phyloP scores from a whole-genome alignment of 2,888 invertebrate species.

The Camponotus fellah region DNA sequence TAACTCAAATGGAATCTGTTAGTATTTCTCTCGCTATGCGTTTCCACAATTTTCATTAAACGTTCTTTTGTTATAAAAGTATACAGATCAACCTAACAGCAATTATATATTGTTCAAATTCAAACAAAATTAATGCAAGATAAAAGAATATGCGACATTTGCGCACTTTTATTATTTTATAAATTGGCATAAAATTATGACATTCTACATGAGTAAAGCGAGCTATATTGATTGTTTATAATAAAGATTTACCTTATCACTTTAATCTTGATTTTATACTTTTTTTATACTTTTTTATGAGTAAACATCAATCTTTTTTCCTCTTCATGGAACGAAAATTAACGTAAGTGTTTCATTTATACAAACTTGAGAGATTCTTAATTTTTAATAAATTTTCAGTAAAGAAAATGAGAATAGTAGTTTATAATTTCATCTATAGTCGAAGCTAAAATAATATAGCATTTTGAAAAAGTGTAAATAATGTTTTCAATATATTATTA shows the following conservation, averaged over 20 bases:
- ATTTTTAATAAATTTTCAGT: conserved; percentile 2
- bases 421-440: neutral
- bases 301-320: neutral
- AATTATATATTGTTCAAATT: neutral
- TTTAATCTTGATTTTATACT: neutral
- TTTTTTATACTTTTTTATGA: neutral
- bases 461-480: neutral
- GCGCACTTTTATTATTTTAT: neutral
- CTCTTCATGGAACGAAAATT: neutral
- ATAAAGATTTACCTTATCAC: neutral
- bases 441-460: neutral
- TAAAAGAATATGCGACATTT: neutral
- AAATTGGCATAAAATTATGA: conserved; percentile 34
- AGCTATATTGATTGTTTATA: neutral
- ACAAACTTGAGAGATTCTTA: neutral
- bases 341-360: neutral
- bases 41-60: conserved; percentile 2
- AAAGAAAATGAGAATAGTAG: neutral
- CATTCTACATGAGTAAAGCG: neutral
- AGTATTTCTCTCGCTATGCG: neutral
- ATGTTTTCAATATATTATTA: neutral
- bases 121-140: neutral
- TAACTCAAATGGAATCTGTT: neutral
- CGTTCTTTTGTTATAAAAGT: neutral
- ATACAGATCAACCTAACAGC: neutral